phyloP scores from a whole-genome alignment of 2,888 invertebrate genomes.

The Acanthococcus lagerstroemiae region DNA sequence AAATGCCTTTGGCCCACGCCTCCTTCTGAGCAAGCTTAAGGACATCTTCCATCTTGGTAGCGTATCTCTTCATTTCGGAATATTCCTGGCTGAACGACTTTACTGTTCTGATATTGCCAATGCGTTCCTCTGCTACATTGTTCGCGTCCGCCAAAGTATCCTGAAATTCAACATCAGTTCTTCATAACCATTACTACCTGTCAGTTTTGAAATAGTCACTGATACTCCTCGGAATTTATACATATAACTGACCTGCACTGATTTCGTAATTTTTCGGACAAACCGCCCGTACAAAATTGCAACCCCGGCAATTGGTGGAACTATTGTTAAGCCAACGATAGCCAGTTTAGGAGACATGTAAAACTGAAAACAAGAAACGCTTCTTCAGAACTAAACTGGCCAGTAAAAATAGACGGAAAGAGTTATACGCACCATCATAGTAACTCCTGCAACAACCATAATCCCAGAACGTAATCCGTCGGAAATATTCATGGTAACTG shows the following conservation, averaged over 20 bases:
- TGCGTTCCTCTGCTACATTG: constrained; percentile 79
- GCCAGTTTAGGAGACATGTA: constrained; percentile 86
- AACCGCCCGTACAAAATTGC: constrained; percentile 76
- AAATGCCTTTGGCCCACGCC: constrained; percentile 72
- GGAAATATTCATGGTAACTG: constrained; percentile 85
- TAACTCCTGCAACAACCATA: constrained; percentile 76
- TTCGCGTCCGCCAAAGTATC: constrained; percentile 50
- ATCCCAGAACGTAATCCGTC: constrained; percentile 82
- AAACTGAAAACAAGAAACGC: constrained; percentile 50
- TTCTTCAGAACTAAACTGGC: not conserved
- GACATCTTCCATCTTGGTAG: constrained; percentile 56
- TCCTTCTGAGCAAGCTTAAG: constrained; percentile 74
- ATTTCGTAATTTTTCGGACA: constrained; percentile 69
- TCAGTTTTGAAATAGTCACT: too few relatives aligned
- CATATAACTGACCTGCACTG: constrained; percentile 55
- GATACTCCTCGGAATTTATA: too few relatives aligned
- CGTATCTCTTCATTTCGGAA: constrained; percentile 61
- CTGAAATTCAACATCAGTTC: constrained; percentile 45
- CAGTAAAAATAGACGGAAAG: not conserved
- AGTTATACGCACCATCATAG: constrained; percentile 70
- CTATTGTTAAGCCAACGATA: constrained; percentile 71
- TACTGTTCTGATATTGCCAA: constrained; percentile 85
- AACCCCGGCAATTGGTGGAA: constrained; percentile 78
- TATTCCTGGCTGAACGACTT: constrained; percentile 82
- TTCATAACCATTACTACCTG: too few relatives aligned